Percentiles rank a stretch among this genome's conserved stretches.
Conservation (phyloP, 2,888 invertebrate species). For the Argyresthia albistria region DNA sequence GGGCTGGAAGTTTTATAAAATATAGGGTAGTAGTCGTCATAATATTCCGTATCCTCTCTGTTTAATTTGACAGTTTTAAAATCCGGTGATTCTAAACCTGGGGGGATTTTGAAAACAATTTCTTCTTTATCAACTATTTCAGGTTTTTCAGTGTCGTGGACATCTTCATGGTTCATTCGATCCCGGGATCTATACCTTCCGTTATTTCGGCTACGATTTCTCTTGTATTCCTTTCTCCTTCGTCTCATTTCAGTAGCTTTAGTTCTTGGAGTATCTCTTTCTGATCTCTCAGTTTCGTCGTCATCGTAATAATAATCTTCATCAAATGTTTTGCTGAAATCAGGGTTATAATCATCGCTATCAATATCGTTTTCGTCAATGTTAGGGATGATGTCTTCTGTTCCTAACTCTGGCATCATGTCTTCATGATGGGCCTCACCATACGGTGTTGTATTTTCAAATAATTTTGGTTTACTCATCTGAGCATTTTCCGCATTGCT, state of each 20-base stretch:
- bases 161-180: too few species aligned
- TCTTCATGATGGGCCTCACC: conserved; percentile 8
- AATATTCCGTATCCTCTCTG: conserved; percentile 3
- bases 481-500: too few species aligned
- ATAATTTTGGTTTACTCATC: conserved; percentile 4
- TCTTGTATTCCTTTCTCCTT: background rate
- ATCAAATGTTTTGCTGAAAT: conserved; percentile 23
- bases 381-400: conserved; percentile 22
- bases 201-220: background rate
- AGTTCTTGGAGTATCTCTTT: background rate
- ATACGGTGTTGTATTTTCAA: conserved; percentile 12
- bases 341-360: conserved; percentile 45
- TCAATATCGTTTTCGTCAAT: conserved; percentile 23
- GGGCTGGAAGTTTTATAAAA: too few species aligned
- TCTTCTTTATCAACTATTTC: conserved; percentile 11
- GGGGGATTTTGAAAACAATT: conserved; percentile 28
- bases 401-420: conserved; percentile 17
- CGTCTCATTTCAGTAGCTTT: conserved; percentile 4
- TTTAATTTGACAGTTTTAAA: conserved; percentile 38
- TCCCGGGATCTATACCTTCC: too few species aligned
- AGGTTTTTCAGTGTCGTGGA: too few species aligned
- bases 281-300: conserved; percentile 7
- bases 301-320: background rate
- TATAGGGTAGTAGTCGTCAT: too few species aligned
- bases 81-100: conserved; percentile 34